Evolutionary conservation across 2,113 vertebrate species (phyloP), one percentile per base, ranked within the genome.

Genomic region (Platysteira castanea): DNA sequence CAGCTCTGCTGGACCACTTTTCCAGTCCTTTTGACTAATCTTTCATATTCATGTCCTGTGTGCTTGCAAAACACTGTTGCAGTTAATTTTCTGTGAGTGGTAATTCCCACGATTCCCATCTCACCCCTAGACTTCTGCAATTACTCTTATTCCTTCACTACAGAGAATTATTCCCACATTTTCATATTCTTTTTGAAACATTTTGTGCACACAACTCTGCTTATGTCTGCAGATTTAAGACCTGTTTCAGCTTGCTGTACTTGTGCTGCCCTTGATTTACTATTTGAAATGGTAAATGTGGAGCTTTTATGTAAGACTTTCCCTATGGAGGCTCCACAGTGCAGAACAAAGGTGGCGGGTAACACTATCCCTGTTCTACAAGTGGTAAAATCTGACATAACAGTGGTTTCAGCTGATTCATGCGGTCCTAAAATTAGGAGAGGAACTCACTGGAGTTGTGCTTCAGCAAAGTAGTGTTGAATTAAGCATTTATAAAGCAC

Each of bases 211-310:
- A 64, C 21, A 75, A 12, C 56, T 88, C 42, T 81, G 79, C 90
- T 94, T 80, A 71, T 53, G 44, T 69, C 82, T 94, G 64, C 64
- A 92, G 80, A 96, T 96, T 96, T 95, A 96, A 95, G 81, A 90
- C 71, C 37, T 96, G 75, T 80, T 96, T 39, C 8, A 14, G 33
- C 79, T 86, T 86, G 71, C 71, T 77, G 9, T 71, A n/a, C 47
- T 88, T 93, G 52, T 87, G 52, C 47, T 90, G 31, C 39, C 54
- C 56, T 84, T 96, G 90, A 94, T 92, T 97, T 97, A 96, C 70
- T 87, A 52, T 89, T 87, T 94, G 95, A 91, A 90, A 84, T 69
- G 91, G 96, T 63, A 93, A 71, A 92, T 64, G 73, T 21, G 6
- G 77, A 92, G n/a, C 74, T 78, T 96, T 93, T 95, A 91, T 75